These are phyloP conservation scores for Nymphalis urticae DNA, from an alignment of 2,888 invertebrate genomes.

Conservation along the genomic window DNA sequence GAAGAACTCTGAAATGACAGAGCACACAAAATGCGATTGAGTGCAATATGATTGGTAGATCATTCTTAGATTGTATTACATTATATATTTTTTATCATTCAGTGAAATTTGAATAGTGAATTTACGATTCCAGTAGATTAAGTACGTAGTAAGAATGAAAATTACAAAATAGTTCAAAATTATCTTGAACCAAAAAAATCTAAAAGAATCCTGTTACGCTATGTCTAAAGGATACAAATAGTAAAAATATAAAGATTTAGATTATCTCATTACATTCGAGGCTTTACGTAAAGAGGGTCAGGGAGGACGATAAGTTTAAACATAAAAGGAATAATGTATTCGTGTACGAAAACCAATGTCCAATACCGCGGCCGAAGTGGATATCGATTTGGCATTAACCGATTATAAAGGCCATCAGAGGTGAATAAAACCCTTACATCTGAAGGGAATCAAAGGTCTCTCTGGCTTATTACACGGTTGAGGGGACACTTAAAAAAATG, in stretches of 20 bases:
- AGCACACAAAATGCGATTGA: no score
- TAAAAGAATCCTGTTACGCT: conserved; percentile 5
- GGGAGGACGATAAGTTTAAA: conserved; percentile 19
- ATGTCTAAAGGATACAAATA: conserved; percentile 20
- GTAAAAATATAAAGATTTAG: conserved; percentile 25
- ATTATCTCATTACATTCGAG: conserved; percentile 29
- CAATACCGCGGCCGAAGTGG: conserved; percentile 48
- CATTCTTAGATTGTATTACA: no score
- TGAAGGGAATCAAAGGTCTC: conserved; percentile 71
- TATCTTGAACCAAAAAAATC: conserved; percentile 4
- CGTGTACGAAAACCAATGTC: conserved; percentile 17
- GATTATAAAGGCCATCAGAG: conserved; percentile 63
- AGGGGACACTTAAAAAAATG: conserved; percentile 49
- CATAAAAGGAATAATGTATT: conserved; percentile 25
- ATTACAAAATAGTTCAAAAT: conserved; percentile 3
- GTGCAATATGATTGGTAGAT: no score
- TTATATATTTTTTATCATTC: no score
- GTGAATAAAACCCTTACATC: conserved; percentile 63
- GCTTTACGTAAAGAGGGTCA: conserved; percentile 21
- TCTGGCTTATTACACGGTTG: conserved; percentile 72
- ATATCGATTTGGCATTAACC: conserved; percentile 52
- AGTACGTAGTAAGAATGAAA: background rate
- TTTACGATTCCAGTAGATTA: no score
- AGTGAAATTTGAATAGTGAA: no score
- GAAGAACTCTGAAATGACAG: no score